These are phyloP conservation scores for Xanthia togata DNA, from an alignment of 2,888 invertebrate genomes.

Conservation along the genomic window DNA sequence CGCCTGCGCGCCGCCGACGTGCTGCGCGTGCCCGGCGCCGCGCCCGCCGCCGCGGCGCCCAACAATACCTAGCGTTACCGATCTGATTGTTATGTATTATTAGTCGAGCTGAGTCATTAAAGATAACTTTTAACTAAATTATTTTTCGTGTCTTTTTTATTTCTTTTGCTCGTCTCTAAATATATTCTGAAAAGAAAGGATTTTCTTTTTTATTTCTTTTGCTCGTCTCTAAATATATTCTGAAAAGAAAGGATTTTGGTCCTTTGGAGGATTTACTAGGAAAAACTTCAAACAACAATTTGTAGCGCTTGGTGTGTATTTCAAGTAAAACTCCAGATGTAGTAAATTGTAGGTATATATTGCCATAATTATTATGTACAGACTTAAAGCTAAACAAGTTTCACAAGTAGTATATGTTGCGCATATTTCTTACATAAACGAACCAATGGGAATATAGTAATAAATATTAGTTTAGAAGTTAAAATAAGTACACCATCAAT, in stretches of 20 bases:
- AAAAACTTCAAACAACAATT: background rate
- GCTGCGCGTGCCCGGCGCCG: conserved; percentile 61
- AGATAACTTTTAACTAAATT: conserved; percentile 11
- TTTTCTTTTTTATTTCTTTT: too few species aligned
- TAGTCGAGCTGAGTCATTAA: conserved; percentile 48
- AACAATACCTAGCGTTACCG: background rate
- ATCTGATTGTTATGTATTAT: conserved; percentile 16
- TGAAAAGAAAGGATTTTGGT: background rate
- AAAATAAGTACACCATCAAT: too few species aligned
- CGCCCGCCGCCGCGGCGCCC: conserved; percentile 31
- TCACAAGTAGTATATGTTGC: too few species aligned
- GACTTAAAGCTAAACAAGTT: too few species aligned
- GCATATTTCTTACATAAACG: too few species aligned
- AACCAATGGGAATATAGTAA: too few species aligned
- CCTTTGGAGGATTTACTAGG: background rate
- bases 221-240: too few species aligned
- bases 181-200: background rate
- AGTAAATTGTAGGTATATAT: too few species aligned
- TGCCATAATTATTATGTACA: too few species aligned
- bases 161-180: background rate
- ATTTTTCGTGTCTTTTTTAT: background rate
- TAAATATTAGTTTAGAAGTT: too few species aligned
- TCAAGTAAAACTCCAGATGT: too few species aligned
- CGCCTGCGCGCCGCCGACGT: conserved; percentile 75
- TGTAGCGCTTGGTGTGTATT: too few species aligned